Percentiles rank a stretch among this genome's conserved stretches.
Conservation (phyloP, 2,797 vertebrate genomes). For the Leptodactylus fallax region DNA sequence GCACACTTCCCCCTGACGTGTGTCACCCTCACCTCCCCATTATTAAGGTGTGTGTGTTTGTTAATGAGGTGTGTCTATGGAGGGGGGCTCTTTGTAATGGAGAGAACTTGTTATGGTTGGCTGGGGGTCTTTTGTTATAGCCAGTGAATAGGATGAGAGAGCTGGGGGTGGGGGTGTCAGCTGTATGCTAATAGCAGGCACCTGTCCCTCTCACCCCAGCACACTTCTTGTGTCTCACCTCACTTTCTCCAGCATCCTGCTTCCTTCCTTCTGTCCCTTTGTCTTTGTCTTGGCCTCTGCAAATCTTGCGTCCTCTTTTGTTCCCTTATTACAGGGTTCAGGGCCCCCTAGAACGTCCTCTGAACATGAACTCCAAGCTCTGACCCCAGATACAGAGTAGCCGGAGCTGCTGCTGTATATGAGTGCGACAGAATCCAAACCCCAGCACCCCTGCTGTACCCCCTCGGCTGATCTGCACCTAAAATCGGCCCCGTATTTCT, state of each 20-base stretch:
- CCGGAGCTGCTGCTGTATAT: background rate
- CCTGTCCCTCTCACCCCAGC: constrained; percentile 68
- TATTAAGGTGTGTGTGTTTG: constrained; percentile 40
- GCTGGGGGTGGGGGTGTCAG: constrained; percentile 70
- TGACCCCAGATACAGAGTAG: background rate
- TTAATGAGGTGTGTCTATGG: constrained; percentile 19
- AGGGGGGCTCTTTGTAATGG: constrained; percentile 61
- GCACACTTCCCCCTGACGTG: constrained; percentile 31
- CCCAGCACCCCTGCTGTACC: background rate
- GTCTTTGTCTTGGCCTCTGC: background rate
- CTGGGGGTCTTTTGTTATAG: constrained; percentile 43
- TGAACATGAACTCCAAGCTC: constrained; percentile 8
- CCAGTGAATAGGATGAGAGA: constrained; percentile 38
- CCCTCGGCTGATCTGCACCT: background rate
- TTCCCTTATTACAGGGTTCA: constrained; percentile 26
- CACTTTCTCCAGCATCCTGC: constrained; percentile 30
- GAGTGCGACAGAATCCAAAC: background rate
- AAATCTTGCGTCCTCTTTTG: background rate
- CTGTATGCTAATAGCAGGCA: constrained; percentile 85
- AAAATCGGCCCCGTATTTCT: too few relatives aligned
- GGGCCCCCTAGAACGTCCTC: background rate
- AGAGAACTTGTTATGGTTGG: constrained; percentile 54
- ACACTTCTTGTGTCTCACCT: constrained; percentile 45
- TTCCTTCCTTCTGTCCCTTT: constrained; percentile 23
- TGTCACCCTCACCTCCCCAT: constrained; percentile 37